Base-by-base conservation (phyloP, 64 coral and sea anemone genomes). In the Montipora foliosa region DNA sequence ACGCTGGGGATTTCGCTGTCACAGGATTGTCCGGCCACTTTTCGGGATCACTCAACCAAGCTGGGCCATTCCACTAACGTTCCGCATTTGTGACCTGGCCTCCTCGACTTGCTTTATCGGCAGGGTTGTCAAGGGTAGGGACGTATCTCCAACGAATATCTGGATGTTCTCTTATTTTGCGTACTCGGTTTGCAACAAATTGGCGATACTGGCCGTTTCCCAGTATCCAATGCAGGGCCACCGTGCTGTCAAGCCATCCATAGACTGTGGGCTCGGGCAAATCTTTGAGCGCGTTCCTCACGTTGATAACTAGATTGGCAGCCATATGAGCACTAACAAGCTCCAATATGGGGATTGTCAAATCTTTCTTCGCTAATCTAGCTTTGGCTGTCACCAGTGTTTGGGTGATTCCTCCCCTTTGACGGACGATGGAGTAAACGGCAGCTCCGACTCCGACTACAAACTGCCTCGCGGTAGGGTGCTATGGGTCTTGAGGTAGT, bases 61-160 rank as follows among this genome's bases (percentile, higher is more conserved):
- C 4, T 45, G 87, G 77, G 3, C 78, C 93, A 17, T 81, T 94
- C 93, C 66, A 89, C 64, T 77, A 90, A 16, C 79, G 46, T 9
- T 58, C 51, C 13, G 74, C 12, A 60, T 68, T 76, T n/a, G 52
- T 68, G 4, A 91, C 94, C 84, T 59, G 58, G 2, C 94, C 90
- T 48, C 94, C 89, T 13, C 81, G 83, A 75, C 94, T 95, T 70
- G 88, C 88, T 15, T 87, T 57, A 58, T 95, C 94, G 8, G 94
- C 94, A 59, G 94, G 89, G 16, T 91, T 91, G 13, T 91, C 82
- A 8, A 20, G 6, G 6, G 89, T 95, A 9, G 94, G 90, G 6
- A 92, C 84, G 72, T 95, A 83, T 49, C 78, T 80, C 78, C 50
- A 80, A 45, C 12, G 47, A 57, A 80, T 80, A 47, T 55, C 44